Evolutionary conservation across 2,888 invertebrate species (phyloP), one percentile per base, ranked within the genome.

Genomic region (Metopia argyrocephala): DNA sequence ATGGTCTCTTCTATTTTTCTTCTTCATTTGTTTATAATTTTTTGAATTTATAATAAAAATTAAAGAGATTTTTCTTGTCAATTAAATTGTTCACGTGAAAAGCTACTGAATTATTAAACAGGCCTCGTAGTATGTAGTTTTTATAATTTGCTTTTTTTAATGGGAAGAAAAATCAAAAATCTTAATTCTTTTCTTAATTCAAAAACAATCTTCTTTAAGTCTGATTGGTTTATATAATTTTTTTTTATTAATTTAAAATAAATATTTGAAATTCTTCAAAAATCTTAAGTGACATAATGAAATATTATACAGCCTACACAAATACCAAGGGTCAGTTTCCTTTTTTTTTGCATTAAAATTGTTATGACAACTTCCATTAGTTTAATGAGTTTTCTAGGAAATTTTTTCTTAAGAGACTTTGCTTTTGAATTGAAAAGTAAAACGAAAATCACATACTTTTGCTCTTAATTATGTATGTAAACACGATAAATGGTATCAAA

Each of bases 141-240:
- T 31, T 31, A 31, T 6, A 9, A 28, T n/a, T 18, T 9, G 3
- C n/a, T 23, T 12, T 56, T 18, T n/a, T n/a, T n/a, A 48, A 18
- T 3, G 21, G 20, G 31, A 6, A 9, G 5, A 6, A 5, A 31
- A 28, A 48, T 15, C 0, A 23, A 0, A 9, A 2, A 9, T 5
- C 18, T 5, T 5, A 59, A 50, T 25, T 5, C 23, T 5, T 61
- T 15, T 20, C 38, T 61, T n/a, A 27, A 61, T 3, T 62, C 2
- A 52, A 52, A 71, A n/a, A n/a, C n/a, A n/a, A n/a, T 31, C 31
- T 31, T 31, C 31, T 64, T 54, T 56, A 23, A 28, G 21, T 31
- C n/a, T n/a, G n/a, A n/a, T 54, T 48, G 46, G 57, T 21, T 57
- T 27, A 15, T 18, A 28, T 56, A 56, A 27, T 3, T 28, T n/a